Evolutionary conservation across 2,113 vertebrate species (phyloP), one percentile per base, ranked within the genome.

Genomic region (Taxidea taxus): DNA sequence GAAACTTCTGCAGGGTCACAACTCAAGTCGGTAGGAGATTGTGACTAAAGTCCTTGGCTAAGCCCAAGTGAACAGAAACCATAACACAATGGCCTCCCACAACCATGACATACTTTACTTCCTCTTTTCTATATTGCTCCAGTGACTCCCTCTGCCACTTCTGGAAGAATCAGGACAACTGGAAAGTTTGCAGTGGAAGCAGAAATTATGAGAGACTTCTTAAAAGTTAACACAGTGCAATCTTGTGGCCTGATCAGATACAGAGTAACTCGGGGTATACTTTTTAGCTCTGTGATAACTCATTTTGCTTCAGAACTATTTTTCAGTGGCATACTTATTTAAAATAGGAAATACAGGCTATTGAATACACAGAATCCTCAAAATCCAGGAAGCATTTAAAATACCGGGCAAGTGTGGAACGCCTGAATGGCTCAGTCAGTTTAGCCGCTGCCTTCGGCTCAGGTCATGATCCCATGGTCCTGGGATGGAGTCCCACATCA

Each of bases 181-280:
- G 47, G 14, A 54, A 44, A 72, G 42, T 4, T 84, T 58, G 20
- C 13, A 81, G 9, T 16, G 13, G 10, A 82, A 81, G 39, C 20
- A 70, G 49, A 92, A 90, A 75, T n/a, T 81, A 7, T 47, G 47
- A 72, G 7, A 31, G 29, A n/a, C 31, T 86, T 83, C 21, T 87
- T 44, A 56, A 84, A 39, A 91, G 51, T 39, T 12, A 74, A 58
- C 13, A 64, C 27, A 75, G 4, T 47, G 11, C 4, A n/a, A 64
- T 68, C 2, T 39, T 74, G 4, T 74, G 37, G 27, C 23, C 39
- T 75, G 29, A 49, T 13, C 4, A 62, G 51, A 75, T 49, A 39
- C 44, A 74, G 7, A 90, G 2, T 44, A 29, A 58, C 13, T 49
- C 13, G 23, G 14, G 11, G 20, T 60, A 16, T 58, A 25, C 2